Conservation (phyloP, 2,888 invertebrate genomes). For the Trissoscelio sp. region DNA sequence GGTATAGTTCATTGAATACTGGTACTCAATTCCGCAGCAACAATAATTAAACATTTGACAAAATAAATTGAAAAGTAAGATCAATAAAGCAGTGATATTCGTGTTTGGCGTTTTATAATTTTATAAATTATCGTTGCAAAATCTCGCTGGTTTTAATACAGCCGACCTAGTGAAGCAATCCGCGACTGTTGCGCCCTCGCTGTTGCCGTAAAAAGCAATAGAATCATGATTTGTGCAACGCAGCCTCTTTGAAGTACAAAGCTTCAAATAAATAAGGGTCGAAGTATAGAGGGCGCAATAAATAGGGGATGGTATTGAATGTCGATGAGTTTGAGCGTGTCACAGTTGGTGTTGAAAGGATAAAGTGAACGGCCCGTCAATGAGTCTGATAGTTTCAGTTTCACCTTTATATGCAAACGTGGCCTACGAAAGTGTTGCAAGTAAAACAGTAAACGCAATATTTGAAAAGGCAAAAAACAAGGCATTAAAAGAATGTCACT, state of each 20-base stretch:
- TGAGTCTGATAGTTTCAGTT: conserved; percentile 45
- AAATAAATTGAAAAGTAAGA: conserved; percentile 24
- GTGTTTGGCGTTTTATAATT: neutral
- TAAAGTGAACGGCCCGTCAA: conserved; percentile 46
- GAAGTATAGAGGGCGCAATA: conserved; percentile 42
- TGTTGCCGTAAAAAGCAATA: conserved; percentile 34
- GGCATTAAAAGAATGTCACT: conserved; percentile 29
- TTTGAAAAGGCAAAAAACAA: conserved; percentile 39
- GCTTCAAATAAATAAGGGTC: conserved; percentile 55
- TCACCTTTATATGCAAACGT: conserved; percentile 44
- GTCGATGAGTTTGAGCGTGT: conserved; percentile 51
- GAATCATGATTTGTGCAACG: conserved; percentile 42
- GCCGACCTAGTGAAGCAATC: conserved; percentile 4
- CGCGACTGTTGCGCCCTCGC: neutral
- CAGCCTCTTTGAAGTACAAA: conserved; percentile 47
- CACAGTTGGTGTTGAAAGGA: conserved; percentile 56
- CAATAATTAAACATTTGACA: conserved; percentile 16
- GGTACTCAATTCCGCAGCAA: neutral
- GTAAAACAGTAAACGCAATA: conserved; percentile 41
- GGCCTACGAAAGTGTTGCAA: conserved; percentile 24
- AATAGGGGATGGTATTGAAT: conserved; percentile 54
- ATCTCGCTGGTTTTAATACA: conserved; percentile 18
- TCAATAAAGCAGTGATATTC: neutral
- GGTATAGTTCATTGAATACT: conserved; percentile 12
- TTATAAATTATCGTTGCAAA: conserved; percentile 20